Conservation (phyloP, 2,113 vertebrate species). For the Tyrannus savana region DNA sequence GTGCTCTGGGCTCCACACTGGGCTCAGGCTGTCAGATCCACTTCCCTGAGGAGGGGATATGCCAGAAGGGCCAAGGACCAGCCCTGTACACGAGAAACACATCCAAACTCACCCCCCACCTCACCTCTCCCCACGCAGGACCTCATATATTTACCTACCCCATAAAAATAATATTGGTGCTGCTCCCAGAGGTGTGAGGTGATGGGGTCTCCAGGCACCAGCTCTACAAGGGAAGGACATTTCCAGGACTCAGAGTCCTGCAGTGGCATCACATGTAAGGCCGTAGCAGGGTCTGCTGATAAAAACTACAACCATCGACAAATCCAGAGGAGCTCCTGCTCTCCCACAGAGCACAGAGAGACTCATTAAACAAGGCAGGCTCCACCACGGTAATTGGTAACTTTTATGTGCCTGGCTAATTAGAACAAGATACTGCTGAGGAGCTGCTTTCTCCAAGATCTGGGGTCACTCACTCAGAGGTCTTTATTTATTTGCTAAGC, state of each 20-base stretch:
- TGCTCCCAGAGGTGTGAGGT: neutral
- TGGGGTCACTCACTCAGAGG: conserved; percentile 52
- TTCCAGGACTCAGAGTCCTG: neutral
- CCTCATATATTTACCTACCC: neutral
- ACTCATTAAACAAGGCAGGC: conserved; percentile 55
- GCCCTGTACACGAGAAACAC: neutral
- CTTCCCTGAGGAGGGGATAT: neutral
- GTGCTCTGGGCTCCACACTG: neutral
- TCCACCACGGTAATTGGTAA: conserved; percentile 51
- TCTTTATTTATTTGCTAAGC: conserved; percentile 69
- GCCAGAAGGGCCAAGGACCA: neutral
- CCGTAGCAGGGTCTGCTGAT: neutral
- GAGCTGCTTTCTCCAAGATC: conserved; percentile 52
- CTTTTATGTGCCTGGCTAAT: conserved; percentile 49
- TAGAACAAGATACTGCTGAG: conserved; percentile 61
- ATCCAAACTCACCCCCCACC: neutral
- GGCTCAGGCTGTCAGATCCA: neutral
- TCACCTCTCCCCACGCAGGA: neutral
- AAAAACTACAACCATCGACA: neutral
- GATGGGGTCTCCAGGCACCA: neutral
- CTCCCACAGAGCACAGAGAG: conserved; percentile 6
- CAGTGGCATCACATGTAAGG: neutral
- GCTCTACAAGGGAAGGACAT: neutral
- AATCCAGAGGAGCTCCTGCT: neutral
- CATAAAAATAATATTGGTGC: neutral